A percentile compares a stretch with the other conserved stretches of the same genome.
Conservation (phyloP, 2,888 invertebrate genomes). For the Calameuta idolon region DNA sequence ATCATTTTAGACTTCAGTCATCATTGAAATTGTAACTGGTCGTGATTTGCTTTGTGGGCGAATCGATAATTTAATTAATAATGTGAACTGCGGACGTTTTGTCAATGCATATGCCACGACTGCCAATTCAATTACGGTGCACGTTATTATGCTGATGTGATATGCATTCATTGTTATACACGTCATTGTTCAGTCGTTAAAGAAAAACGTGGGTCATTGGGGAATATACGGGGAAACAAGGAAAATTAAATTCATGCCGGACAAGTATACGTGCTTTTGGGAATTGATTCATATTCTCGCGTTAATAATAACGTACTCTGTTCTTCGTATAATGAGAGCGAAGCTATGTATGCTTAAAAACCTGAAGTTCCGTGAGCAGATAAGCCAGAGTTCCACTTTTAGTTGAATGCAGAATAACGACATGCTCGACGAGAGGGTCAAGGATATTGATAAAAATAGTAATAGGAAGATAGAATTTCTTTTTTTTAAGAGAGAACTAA, state of each 20-base stretch:
- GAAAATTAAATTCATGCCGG: neutral
- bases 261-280: neutral
- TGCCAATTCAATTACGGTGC: neutral
- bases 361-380: neutral
- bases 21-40: neutral
- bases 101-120: neutral
- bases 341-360: neutral
- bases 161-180: neutral
- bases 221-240: neutral
- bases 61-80: neutral
- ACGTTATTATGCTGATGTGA: neutral
- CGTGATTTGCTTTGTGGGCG: neutral
- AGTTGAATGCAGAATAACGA: neutral
- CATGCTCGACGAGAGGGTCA: neutral
- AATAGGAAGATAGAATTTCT: neutral
- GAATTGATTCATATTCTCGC: neutral
- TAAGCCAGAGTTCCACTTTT: neutral
- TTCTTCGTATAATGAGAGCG: neutral
- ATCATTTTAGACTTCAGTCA: neutral
- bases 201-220: neutral
- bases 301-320: neutral
- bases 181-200: neutral
- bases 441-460: neutral
- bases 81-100: neutral
- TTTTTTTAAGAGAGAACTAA: neutral